A percentile compares a stretch with the other conserved stretches of the same genome.
Conservation (phyloP, 2,113 vertebrate species). For the Sus scrofa region T2T-Sscrofa CM000824.6:116121501-116122000, state of each 20-base stretch:
- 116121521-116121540: not conserved
- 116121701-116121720: not conserved
- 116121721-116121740: not conserved
- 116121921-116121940: not conserved
- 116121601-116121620: not conserved
- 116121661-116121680: not conserved
- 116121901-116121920: not conserved
- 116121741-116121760: not conserved
- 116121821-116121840: not conserved
- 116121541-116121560: not conserved
- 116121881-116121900: not conserved
- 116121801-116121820: not conserved
- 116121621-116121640: not conserved
- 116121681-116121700: not conserved
- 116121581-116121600: not conserved
- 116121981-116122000: conserved; percentile 3
- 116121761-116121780: not conserved
- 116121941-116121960: not conserved
- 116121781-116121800: not conserved
- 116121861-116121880: not conserved
- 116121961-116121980: not conserved
- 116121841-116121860: not conserved
- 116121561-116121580: not conserved
- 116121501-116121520: not conserved
- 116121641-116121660: not conserved